Conservation (phyloP, 2,888 invertebrate genomes). For the Lepetodrilus schrolli region DNA sequence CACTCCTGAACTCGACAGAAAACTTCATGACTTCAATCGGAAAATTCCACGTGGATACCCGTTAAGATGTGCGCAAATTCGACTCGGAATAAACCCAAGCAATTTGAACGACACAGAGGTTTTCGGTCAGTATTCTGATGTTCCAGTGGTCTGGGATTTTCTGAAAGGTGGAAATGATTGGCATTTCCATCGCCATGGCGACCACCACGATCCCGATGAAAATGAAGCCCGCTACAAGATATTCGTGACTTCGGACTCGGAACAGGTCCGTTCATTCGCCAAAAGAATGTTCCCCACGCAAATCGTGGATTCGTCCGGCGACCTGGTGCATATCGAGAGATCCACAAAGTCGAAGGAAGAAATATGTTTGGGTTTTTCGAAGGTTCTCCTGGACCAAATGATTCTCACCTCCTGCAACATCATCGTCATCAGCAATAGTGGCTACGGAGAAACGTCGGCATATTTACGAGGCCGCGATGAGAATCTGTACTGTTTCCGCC, state of each 20-base stretch:
- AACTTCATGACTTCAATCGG: neutral
- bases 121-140: neutral
- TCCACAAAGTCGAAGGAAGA: neutral
- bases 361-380: slow-evolving; percentile 1
- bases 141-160: slow-evolving; percentile 2
- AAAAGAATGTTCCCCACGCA: neutral
- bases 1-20: neutral
- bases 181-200: neutral
- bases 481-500: slow-evolving; percentile 15
- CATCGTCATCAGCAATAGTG: neutral
- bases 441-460: neutral
- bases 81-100: slow-evolving; percentile 2
- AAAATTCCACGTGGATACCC: neutral
- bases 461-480: neutral
- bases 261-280: neutral
- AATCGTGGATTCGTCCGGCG: neutral
- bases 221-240: slow-evolving; percentile 7
- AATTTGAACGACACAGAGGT: neutral
- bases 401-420: neutral
- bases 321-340: slow-evolving; percentile 2
- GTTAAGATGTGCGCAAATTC: slow-evolving; percentile 3
- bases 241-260: slow-evolving; percentile 16
- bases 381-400: slow-evolving; percentile 6
- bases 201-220: slow-evolving; percentile 12
- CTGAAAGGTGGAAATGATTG: neutral